Base-by-base conservation (phyloP, 2,113 vertebrate genomes). In the Erinaceus europaeus region DNA sequence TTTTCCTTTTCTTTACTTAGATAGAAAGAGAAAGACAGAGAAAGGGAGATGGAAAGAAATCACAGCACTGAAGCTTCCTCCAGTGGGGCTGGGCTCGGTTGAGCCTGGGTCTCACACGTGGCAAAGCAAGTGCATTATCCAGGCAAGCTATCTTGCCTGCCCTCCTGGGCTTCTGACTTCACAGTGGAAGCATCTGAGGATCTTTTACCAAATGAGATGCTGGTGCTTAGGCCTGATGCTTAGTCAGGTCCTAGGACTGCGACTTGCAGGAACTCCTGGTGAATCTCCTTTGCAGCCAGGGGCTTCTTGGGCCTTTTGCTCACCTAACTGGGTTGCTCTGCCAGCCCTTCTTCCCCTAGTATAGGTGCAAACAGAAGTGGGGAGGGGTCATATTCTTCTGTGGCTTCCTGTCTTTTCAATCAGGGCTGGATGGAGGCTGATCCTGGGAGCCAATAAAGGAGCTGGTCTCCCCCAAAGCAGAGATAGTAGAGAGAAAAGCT, bases 351-450 rank as follows among this genome's bases (percentile, higher is more conserved):
- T 36, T 34, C 2, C 40, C 29, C 0, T 0, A 52, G 59, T 40
- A 11, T 0, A 0, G 1, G 0, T 4, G 79, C 87, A 67, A 77
- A 86, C 65, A 77, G 87, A 87, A 65, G 53, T 71, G 42, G 62
- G 72, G 61, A 27, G 57, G 29, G 92, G 64, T 85, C 73, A 59
- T n/a, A n/a, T n/a, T n/a, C n/a, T n/a, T n/a, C n/a, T n/a, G n/a
- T n/a, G n/a, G n/a, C n/a, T n/a, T n/a, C n/a, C n/a, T n/a, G n/a
- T n/a, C 3, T 62, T 3, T 32, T 82, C 15, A 46, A 52, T 34
- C 3, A 14, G 77, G 50, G 34, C 21, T 12, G 48, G 48, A 53
- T 12, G 13, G 46, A 69, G 46, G 73, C 68, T 72, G 68, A 61
- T 50, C 42, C 25, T 57, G 55, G 53, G 1, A 25, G 53, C 53